Evolutionary conservation across 2,113 vertebrate species (phyloP), one percentile per base, ranked within the genome.

Genomic region (Pungitius pungitius): DNA sequence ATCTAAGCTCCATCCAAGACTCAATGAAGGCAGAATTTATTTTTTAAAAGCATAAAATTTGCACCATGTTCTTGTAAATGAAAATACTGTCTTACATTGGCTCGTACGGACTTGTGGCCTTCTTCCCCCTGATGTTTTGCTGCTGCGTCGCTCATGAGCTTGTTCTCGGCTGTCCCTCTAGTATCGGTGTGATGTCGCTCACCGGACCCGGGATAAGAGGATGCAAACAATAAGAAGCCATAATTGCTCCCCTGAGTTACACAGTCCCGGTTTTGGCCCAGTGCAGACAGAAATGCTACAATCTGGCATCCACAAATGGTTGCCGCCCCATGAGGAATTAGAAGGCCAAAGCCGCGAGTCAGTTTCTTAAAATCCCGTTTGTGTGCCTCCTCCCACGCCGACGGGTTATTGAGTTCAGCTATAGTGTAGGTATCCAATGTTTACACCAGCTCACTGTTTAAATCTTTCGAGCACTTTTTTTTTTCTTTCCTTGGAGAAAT

Each of bases 321-420:
- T 77, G 24, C 47, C 33, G 43, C 26, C 63, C 45, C n/a, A 15
- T 63, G 49, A 58, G 73, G 30, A 79, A 75, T 77, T 74, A 30
- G 54, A 59, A 39, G 45, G 59, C 30, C 49, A 33, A 59, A 37
- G 45, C 79, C 56, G 37, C 27, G 2, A 4, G 63, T 47, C 40
- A 20, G 8, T 55, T 61, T 60, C 45, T 45, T 35, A 15, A 33
- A 39, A 40, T 66, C 58, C 37, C 33, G 35, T 75, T 51, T 78
- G 27, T 72, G 22, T 30, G 30, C 71, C 64, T 74, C 35, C 45
- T 61, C 69, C 58, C 45, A 72, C 64, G 45, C 59, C 35, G 18
- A 30, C 40, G 24, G 69, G 85, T 87, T 45, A 66, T 35, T 37
- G 66, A 61, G 80, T 88, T 86, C 80, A 87, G 55, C 69, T 47